A percentile compares a stretch with the other conserved stretches of the same genome.
phyloP scores from a whole-genome alignment of 2,888 invertebrate genomes.

The Monoplex corrugatus region DNA sequence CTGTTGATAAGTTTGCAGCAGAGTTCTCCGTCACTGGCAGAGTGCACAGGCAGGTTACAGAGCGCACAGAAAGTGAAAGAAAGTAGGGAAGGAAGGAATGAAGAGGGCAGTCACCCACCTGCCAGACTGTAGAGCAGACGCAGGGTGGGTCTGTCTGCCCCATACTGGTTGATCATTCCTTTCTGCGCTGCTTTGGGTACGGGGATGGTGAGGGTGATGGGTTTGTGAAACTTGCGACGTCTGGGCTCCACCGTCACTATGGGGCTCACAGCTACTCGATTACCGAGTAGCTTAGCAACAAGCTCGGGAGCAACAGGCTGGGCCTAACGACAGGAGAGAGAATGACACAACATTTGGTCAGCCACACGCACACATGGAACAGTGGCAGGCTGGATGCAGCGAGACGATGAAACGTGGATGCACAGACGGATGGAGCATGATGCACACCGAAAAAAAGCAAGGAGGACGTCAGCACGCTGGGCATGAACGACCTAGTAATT shows the following conservation, averaged over 20 bases:
- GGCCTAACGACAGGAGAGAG: conserved; percentile 86
- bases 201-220: conserved; percentile 99
- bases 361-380: not conserved
- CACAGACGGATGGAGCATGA: conserved; percentile 36
- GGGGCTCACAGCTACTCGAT: conserved; percentile 99
- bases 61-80: too few relatives aligned
- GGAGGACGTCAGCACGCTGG: not conserved
- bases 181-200: conserved; percentile 88
- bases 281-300: conserved; percentile 97
- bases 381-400: not conserved
- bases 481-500: not conserved
- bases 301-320: conserved; percentile 98
- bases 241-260: conserved; percentile 99
- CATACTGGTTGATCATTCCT: conserved; percentile 97
- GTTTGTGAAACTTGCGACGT: conserved; percentile 99
- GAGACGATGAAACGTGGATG: not conserved
- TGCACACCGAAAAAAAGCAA: not conserved
- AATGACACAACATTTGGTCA: conserved; percentile 39
- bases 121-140: conserved; percentile 98
- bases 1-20: too few relatives aligned
- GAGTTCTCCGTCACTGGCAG: too few relatives aligned
- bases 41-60: too few relatives aligned
- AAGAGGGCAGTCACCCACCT: conserved; percentile 86
- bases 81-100: not conserved
- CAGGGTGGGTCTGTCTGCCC: conserved; percentile 91